Conservation (phyloP, 2,888 invertebrate species). For the Willowsia nigromaculata region DNA sequence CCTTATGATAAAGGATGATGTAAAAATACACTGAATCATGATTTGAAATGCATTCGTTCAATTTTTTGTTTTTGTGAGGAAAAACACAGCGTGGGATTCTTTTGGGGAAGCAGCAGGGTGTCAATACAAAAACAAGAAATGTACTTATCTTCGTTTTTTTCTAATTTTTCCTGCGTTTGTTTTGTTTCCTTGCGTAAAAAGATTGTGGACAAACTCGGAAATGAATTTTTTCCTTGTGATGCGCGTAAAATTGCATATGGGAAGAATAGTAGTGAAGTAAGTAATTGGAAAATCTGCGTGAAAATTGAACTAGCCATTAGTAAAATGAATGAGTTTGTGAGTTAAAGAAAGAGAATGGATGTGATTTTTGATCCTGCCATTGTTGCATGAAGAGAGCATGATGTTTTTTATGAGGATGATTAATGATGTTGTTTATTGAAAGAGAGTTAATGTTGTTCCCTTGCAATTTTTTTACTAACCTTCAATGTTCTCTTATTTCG, state of each 20-base stretch:
- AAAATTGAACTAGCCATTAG: conserved; percentile 52
- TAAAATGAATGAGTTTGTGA: conserved; percentile 18
- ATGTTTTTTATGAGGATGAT: conserved; percentile 2
- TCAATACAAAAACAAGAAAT: too few relatives aligned
- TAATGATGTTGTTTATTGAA: conserved; percentile 11
- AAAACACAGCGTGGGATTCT: conserved; percentile 39
- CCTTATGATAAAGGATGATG: background rate
- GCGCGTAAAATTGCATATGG: background rate
- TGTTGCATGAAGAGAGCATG: background rate
- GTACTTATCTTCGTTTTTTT: background rate
- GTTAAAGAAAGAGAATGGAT: background rate
- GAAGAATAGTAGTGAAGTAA: background rate
- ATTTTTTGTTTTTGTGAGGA: conserved; percentile 24
- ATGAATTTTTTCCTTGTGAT: background rate
- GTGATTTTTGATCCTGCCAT: background rate
- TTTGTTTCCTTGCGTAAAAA: background rate
- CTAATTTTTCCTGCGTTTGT: background rate
- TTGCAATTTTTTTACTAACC: background rate
- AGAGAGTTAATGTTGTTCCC: background rate
- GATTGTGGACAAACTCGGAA: background rate
- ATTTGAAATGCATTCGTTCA: background rate
- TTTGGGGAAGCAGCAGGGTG: background rate
- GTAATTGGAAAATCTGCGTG: conserved; percentile 60
- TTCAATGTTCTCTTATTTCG: background rate
- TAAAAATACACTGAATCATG: background rate